These are phyloP conservation scores for Datnioides undecimradiatus DNA, from an alignment of 2,113 vertebrate genomes.

Conservation along the genomic window DNA sequence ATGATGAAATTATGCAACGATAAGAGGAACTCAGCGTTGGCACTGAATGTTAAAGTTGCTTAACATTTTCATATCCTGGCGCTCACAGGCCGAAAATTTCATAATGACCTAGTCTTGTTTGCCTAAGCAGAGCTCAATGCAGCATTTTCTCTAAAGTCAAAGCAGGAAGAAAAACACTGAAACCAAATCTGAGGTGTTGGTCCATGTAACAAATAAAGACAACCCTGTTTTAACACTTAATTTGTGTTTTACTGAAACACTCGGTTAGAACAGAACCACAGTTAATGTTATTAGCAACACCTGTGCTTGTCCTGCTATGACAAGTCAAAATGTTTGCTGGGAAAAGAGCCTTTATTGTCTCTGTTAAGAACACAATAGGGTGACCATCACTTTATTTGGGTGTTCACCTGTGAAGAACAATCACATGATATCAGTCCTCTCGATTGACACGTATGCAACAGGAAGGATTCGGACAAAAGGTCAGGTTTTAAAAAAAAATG, in stretches of 20 bases:
- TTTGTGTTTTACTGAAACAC: background rate
- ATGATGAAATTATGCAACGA: slow-evolving; percentile 71
- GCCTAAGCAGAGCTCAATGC: slow-evolving; percentile 27
- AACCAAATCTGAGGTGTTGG: background rate
- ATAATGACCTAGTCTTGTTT: slow-evolving; percentile 56
- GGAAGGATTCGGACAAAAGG: background rate
- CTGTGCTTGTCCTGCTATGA: background rate
- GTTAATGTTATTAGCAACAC: background rate
- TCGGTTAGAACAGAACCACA: background rate
- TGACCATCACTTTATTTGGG: background rate
- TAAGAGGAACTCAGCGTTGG: slow-evolving; percentile 61
- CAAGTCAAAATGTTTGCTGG: background rate
- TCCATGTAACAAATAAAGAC: background rate
- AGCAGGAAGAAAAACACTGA: slow-evolving; percentile 38
- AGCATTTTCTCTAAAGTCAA: slow-evolving; percentile 37
- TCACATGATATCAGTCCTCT: background rate
- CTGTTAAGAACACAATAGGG: background rate
- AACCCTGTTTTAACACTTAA: no score
- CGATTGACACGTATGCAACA: background rate
- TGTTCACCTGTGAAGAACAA: background rate
- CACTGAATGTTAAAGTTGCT: slow-evolving; percentile 55
- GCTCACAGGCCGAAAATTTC: slow-evolving; percentile 42
- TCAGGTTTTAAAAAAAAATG: background rate
- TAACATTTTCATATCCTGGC: slow-evolving; percentile 66
- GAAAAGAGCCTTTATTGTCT: background rate